Conservation (phyloP, 2,797 vertebrate species). For the Sebastes itinus region DNA sequence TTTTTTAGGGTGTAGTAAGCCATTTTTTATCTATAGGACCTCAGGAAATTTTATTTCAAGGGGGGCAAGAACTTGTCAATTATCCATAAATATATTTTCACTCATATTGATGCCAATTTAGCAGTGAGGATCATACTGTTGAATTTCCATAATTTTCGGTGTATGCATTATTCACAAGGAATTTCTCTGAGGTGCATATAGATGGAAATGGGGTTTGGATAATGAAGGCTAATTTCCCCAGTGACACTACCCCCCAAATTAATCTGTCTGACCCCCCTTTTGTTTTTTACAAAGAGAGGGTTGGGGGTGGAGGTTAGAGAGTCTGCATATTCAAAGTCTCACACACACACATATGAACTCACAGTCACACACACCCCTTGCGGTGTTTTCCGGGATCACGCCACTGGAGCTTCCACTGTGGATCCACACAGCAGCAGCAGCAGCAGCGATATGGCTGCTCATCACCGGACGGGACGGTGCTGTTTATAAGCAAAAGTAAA, state of each 20-base stretch:
- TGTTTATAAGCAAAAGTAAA: slow-evolving; percentile 48
- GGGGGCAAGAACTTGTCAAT: not conserved
- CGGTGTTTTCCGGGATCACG: slow-evolving; percentile 78
- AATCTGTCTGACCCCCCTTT: slow-evolving; percentile 33
- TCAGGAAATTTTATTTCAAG: not conserved
- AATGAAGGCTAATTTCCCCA: slow-evolving; percentile 57
- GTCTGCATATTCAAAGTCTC: not conserved
- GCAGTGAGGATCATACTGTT: slow-evolving; percentile 10
- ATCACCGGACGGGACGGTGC: slow-evolving; percentile 67
- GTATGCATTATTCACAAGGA: slow-evolving; percentile 55
- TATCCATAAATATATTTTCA: not conserved
- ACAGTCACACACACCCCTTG: slow-evolving; percentile 59
- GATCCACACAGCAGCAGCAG: slow-evolving; percentile 53
- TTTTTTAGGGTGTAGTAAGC: not conserved
- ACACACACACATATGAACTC: slow-evolving; percentile 9
- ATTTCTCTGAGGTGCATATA: slow-evolving; percentile 45
- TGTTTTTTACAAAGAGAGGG: not conserved
- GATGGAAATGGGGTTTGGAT: slow-evolving; percentile 12
- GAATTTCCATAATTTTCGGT: slow-evolving; percentile 52
- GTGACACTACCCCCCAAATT: slow-evolving; percentile 28
- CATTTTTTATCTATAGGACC: not conserved
- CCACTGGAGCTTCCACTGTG: slow-evolving; percentile 63
- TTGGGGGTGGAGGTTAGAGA: slow-evolving; percentile 16
- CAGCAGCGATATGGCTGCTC: slow-evolving; percentile 72
- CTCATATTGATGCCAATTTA: not conserved